Percentiles rank a stretch among this genome's conserved stretches.
Conservation (phyloP, 2,888 invertebrate species). For the Cryptus viduatorius region DNA sequence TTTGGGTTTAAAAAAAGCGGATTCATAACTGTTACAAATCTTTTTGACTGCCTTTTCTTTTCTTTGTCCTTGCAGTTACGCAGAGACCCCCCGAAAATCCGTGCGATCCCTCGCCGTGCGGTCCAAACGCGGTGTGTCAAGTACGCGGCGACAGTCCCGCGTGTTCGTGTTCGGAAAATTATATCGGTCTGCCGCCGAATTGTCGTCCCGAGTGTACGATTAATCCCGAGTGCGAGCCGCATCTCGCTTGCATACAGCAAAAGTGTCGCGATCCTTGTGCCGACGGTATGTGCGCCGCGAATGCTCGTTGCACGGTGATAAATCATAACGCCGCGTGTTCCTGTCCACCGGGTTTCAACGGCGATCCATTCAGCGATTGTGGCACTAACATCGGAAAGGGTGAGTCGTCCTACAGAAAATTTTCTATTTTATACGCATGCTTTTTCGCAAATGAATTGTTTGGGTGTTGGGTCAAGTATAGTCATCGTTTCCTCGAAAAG, state of each 20-base stretch:
- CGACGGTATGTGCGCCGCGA: slow-evolving; percentile 86
- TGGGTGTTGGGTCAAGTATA: slow-evolving; percentile 49
- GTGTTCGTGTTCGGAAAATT: slow-evolving; percentile 87
- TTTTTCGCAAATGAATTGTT: neutral
- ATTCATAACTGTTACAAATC: too few relatives aligned
- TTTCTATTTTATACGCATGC: slow-evolving; percentile 34
- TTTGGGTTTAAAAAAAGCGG: too few relatives aligned
- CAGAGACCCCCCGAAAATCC: slow-evolving; percentile 83
- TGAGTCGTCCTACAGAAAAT: slow-evolving; percentile 71
- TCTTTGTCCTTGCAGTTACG: slow-evolving; percentile 65
- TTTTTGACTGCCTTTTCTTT: neutral
- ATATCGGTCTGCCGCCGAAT: slow-evolving; percentile 87
- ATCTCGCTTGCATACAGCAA: slow-evolving; percentile 87
- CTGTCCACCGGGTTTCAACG: slow-evolving; percentile 85
- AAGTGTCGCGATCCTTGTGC: slow-evolving; percentile 88
- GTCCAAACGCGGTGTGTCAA: slow-evolving; percentile 87
- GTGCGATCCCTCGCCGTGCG: slow-evolving; percentile 87
- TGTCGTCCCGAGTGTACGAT: slow-evolving; percentile 88
- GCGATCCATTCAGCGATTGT: slow-evolving; percentile 87
- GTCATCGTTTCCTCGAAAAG: slow-evolving; percentile 16
- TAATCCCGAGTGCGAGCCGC: slow-evolving; percentile 87
- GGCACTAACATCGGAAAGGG: slow-evolving; percentile 77
- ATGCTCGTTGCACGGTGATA: slow-evolving; percentile 87
- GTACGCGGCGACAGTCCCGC: slow-evolving; percentile 86
- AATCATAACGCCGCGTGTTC: slow-evolving; percentile 88